Evolutionary conservation across 2,113 vertebrate species (phyloP), one percentile per base, ranked within the genome.

Genomic region (Seriola aureovittata): DNA sequence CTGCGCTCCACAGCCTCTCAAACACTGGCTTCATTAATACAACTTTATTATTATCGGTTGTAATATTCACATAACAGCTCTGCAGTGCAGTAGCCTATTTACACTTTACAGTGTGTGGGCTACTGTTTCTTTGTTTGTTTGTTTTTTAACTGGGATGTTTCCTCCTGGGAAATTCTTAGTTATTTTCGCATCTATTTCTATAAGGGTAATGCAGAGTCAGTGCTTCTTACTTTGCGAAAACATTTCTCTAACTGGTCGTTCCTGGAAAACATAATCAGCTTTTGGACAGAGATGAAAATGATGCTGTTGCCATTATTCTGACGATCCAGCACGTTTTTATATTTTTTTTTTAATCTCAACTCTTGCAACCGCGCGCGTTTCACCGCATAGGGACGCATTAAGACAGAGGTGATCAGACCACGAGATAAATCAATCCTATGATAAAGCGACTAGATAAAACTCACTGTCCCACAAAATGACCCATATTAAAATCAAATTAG

Each of bases 401-500:
- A 75, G 4, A 50, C 44, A 3, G 9, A 38, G 1, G 17, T 16
- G 34, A 23, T 12, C 17, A 34, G 12, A 23, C 69, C 67, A 9
- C 8, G 4, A 11, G 54, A 14, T 2, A 29, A 42, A 69, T 19
- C 34, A 17, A 2, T n/a, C 5, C 4, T 5, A 7, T 5, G 75
- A 57, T 63, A 48, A 55, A 85, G 25, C 17, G 19, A 32, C 16
- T 9, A 4, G 13, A 46, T 36, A 4, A 12, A 63, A 23, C 3
- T 40, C 42, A 4, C 13, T n/a, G 16, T 29, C 19, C 54, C 11
- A 23, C 12, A 57, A n/a, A 40, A n/a, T 46, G 57, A 25, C 50
- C 52, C 19, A 1, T 58, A 50, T 84, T 75, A 70, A 52, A 67
- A 67, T 44, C 25, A 32, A 60, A 84, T 78, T 17, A 57, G 75